Conservation (phyloP, 2,888 invertebrate genomes). For the Nowickia ferox region DNA sequence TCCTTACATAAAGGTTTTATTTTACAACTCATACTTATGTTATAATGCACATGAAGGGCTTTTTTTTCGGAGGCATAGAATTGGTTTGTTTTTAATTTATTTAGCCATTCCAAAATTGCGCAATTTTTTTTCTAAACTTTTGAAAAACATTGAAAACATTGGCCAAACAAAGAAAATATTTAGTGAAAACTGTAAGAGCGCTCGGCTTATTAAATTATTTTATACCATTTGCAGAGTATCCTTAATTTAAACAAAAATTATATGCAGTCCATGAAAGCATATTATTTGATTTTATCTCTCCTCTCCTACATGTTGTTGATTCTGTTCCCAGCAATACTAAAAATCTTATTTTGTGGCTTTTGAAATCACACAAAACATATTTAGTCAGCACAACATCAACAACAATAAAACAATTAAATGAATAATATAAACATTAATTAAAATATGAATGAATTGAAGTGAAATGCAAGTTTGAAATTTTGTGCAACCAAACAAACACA, state of each 20-base stretch:
- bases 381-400: background rate
- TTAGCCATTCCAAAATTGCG: too few species aligned
- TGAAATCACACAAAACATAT: conserved; percentile 36
- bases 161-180: too few species aligned
- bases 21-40: too few species aligned
- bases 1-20: too few species aligned
- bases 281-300: background rate
- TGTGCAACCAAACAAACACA: conserved; percentile 1
- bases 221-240: background rate
- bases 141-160: too few species aligned
- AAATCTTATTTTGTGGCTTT: conserved; percentile 63
- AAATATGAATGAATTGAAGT: conserved; percentile 46
- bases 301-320: background rate
- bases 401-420: conserved; percentile 23
- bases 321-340: conserved; percentile 27
- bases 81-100: too few species aligned
- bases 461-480: conserved; percentile 3
- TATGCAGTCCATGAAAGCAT: background rate
- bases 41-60: too few species aligned
- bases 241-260: background rate
- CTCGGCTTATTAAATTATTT: too few species aligned
- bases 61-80: too few species aligned
- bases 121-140: too few species aligned
- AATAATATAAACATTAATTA: conserved; percentile 47
- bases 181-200: too few species aligned